Evolutionary conservation across 2,797 vertebrate genomes (phyloP).

Genomic region (Argentina silus): DNA sequence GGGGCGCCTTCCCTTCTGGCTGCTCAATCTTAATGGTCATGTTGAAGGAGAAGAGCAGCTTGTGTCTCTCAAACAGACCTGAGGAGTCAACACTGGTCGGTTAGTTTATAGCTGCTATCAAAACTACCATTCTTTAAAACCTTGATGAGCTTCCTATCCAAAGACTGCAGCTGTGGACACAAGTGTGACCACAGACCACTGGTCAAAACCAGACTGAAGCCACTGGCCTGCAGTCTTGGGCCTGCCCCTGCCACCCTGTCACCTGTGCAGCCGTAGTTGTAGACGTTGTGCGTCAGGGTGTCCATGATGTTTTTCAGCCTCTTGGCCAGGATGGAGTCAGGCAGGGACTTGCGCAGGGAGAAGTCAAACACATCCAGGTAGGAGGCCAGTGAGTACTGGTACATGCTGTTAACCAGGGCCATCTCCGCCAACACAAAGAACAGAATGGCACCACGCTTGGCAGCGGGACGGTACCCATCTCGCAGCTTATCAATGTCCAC

Average conservation of each 20-base stretch:
- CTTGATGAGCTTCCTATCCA: too few species aligned
- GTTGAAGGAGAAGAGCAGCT: conserved; percentile 93
- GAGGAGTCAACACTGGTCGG: conserved; percentile 1
- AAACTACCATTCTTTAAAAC: too few species aligned
- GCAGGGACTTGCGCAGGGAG: conserved; percentile 88
- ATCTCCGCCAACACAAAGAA: conserved; percentile 95
- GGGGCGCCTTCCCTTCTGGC: conserved; percentile 83
- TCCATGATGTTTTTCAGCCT: conserved; percentile 90
- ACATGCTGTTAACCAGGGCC: conserved; percentile 95
- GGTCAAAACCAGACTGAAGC: not conserved
- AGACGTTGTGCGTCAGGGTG: conserved; percentile 88
- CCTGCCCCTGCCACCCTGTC: not conserved
- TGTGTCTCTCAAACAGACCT: conserved; percentile 97
- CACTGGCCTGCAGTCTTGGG: not conserved
- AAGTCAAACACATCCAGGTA: conserved; percentile 91
- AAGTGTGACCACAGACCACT: not conserved
- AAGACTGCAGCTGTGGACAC: not conserved
- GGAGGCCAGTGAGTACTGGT: conserved; percentile 92
- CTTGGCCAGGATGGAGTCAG: conserved; percentile 76
- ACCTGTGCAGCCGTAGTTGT: conserved; percentile 97
- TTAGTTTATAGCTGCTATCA: too few species aligned
- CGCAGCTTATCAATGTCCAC: conserved; percentile 88
- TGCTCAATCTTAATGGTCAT: conserved; percentile 96
- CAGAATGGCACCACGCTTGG: conserved; percentile 89
- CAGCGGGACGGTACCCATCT: conserved; percentile 92